These are phyloP conservation scores for Colinus virginianus DNA, from an alignment of 2,113 vertebrate genomes.

Conservation along the genomic window DNA sequence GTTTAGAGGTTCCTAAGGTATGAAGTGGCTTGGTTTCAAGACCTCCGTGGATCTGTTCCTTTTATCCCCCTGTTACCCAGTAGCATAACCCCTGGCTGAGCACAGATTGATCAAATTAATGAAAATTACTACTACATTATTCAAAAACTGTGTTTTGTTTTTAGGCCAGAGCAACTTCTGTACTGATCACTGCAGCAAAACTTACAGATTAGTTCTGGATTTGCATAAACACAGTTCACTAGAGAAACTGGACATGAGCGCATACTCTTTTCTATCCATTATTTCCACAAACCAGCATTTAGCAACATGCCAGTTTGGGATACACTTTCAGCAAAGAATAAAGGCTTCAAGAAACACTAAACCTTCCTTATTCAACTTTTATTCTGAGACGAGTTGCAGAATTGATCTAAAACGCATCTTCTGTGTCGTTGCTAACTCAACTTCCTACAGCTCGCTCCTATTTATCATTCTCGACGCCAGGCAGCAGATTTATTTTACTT, in stretches of 20 bases:
- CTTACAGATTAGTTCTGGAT: background rate
- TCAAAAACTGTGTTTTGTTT: background rate
- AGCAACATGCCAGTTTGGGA: background rate
- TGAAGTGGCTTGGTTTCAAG: background rate
- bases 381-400: fast-evolving
- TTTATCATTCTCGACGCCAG: background rate
- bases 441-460: background rate
- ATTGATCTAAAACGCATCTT: fast-evolving
- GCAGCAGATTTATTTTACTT: conserved; percentile 18
- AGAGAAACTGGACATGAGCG: too few species aligned
- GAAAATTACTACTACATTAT: background rate
- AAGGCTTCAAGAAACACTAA: background rate
- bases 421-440: fast-evolving
- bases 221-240: background rate
- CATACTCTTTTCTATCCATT: too few species aligned
- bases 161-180: background rate
- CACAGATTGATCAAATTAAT: fast-evolving
- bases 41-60: background rate
- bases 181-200: background rate
- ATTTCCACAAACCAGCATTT: fast-evolving
- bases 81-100: background rate
- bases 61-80: fast-evolving
- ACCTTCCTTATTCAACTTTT: too few species aligned
- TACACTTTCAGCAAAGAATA: background rate
- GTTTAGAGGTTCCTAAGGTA: background rate